These are phyloP conservation scores for Hirundichthys speculiger DNA, from an alignment of 2,113 vertebrate species.

Conservation along the genomic window DNA sequence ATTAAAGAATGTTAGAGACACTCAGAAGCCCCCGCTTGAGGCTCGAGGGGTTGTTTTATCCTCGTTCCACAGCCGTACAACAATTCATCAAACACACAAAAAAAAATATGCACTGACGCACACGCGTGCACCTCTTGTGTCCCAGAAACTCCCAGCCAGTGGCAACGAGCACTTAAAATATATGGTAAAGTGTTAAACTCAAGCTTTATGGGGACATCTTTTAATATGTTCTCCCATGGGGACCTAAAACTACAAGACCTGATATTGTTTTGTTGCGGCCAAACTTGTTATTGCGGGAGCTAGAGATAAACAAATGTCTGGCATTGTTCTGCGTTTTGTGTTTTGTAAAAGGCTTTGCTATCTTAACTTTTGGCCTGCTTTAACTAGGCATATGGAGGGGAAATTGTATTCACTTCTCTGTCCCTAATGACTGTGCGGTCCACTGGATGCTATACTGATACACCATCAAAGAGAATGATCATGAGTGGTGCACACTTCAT, in stretches of 20 bases:
- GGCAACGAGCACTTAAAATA: slow-evolving; percentile 15
- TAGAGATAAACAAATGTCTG: slow-evolving; percentile 12
- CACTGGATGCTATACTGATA: slow-evolving; percentile 33
- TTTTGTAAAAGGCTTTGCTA: slow-evolving; percentile 14
- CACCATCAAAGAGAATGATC: slow-evolving; percentile 66
- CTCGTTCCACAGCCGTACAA: slow-evolving; percentile 28
- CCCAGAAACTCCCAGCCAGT: slow-evolving; percentile 46
- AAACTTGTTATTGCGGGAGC: not conserved
- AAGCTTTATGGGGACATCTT: not conserved
- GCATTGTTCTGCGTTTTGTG: not conserved
- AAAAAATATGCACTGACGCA: slow-evolving; percentile 34
- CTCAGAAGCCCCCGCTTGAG: slow-evolving; percentile 18
- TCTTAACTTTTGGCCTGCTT: slow-evolving; percentile 34
- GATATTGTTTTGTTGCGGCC: not conserved
- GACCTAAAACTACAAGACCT: not conserved
- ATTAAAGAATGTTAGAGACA: slow-evolving; percentile 41
- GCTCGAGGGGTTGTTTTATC: slow-evolving; percentile 7
- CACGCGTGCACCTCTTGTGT: slow-evolving; percentile 3
- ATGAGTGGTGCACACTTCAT: slow-evolving; percentile 61
- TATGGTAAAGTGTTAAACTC: slow-evolving; percentile 4
- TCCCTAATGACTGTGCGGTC: slow-evolving; percentile 45
- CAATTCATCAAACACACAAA: slow-evolving; percentile 32
- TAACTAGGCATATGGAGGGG: slow-evolving; percentile 14
- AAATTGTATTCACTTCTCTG: slow-evolving; percentile 22
- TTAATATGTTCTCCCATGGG: not conserved